Evolutionary conservation across 2,888 invertebrate genomes (phyloP), one percentile per base, ranked within the genome.

Genomic region (Caenorhabditis sulstoni): DNA sequence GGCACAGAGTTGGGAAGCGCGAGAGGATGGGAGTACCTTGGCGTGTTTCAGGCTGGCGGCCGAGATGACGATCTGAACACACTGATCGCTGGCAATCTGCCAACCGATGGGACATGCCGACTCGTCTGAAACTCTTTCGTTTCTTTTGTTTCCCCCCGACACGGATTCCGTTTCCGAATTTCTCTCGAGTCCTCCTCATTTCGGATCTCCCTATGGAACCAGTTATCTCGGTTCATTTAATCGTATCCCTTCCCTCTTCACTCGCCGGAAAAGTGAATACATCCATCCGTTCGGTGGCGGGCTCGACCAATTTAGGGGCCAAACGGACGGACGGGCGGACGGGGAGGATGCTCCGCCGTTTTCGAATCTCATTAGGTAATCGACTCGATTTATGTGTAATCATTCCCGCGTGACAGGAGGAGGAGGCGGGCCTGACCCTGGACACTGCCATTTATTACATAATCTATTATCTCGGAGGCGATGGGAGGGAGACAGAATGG

Each of bases 71-170:
- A 86, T 67, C 23, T 75, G 79, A 22, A 86, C 80, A 49, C 86
- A 86, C 23, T 75, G 70, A 52, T 82, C 86, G 45, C 76, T 79
- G 18, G 80, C 77, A 11, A 81, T 45, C 62, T 80, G 75, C 86
- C 87, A 86, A 2, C 87, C 86, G 18, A 62, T 57, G 5, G 86
- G 86, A 50, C 86, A 86, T 16, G 67, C 58, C 22, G 84, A 66
- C 78, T 82, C 83, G 61, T 85, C 85, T 85, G 76, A 65, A 83
- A 29, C 29, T 29, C 29, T 29, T 29, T 29, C 29, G 29, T 29
- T 29, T 29, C 29, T 29, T n/a, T n/a, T n/a, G n/a, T n/a, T n/a
- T n/a, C n/a, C n/a, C n/a, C n/a, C n/a, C n/a, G n/a, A n/a, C n/a
- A n/a, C n/a, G 4, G 44, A 9, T 9, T 44, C 7, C 47, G 4